Percentiles rank a stretch among this genome's conserved stretches.
These are phyloP conservation scores for Nesogale talazaci DNA, from an alignment of 2,113 vertebrate species.

Conservation along the genomic window DNA sequence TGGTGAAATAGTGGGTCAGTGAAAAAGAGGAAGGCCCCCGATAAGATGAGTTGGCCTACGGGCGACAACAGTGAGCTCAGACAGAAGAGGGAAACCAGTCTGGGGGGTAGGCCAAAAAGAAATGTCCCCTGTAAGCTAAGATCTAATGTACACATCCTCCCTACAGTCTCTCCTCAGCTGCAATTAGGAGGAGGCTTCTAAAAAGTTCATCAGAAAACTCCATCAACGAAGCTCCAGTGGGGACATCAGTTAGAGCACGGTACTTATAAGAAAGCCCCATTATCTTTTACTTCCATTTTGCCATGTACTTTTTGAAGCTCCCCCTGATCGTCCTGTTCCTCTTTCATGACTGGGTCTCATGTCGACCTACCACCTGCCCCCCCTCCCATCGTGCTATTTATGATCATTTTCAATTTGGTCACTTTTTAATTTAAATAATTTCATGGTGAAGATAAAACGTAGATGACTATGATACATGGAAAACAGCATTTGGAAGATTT, in stretches of 20 bases:
- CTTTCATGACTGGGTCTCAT: background rate
- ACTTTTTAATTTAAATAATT: background rate
- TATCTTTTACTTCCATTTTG: too few species aligned
- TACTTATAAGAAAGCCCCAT: too few species aligned
- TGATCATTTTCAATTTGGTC: background rate
- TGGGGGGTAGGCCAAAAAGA: background rate
- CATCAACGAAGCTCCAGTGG: too few species aligned
- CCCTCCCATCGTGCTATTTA: background rate
- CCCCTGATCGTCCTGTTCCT: too few species aligned
- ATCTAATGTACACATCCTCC: fast-evolving
- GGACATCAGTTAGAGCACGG: too few species aligned
- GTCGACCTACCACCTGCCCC: too few species aligned
- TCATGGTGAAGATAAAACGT: background rate
- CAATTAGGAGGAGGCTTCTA: background rate
- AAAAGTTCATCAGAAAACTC: background rate
- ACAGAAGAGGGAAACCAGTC: background rate
- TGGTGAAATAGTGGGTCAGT: too few species aligned
- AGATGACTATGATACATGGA: background rate
- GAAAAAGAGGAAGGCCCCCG: too few species aligned
- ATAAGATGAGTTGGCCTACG: too few species aligned
- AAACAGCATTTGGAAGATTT: background rate
- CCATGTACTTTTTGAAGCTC: too few species aligned
- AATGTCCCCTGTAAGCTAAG: background rate
- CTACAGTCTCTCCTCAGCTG: background rate
- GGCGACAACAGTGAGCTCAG: too few species aligned